These are phyloP conservation scores for Gracilinanus agilis DNA, from an alignment of 2,113 vertebrate genomes.

Conservation along the genomic window DNA sequence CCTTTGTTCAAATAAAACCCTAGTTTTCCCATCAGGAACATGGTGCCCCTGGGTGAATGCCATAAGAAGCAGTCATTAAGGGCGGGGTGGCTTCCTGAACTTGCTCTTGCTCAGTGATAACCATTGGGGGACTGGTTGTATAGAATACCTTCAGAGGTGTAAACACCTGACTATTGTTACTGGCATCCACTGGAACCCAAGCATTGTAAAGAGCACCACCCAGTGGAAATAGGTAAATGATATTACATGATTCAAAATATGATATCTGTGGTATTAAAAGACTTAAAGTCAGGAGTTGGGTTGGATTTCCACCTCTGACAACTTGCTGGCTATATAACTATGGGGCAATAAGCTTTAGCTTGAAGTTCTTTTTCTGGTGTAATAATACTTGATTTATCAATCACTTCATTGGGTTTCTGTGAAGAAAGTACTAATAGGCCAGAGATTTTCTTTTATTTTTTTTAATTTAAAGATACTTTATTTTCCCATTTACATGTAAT, in stretches of 20 bases:
- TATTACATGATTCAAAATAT: not conserved
- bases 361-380: not conserved
- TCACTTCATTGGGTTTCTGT: not conserved
- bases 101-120: not conserved
- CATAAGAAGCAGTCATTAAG: not conserved
- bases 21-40: slow-evolving; percentile 9
- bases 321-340: not conserved
- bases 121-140: not conserved
- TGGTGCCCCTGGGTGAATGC: not conserved
- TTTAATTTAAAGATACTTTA: too few relatives aligned
- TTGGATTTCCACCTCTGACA: not conserved
- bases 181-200: not conserved
- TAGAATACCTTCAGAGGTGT: not conserved
- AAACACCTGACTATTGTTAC: rapidly evolving
- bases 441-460: not conserved
- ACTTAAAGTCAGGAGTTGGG: not conserved
- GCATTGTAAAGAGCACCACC: slow-evolving; percentile 44
- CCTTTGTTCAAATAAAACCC: slow-evolving; percentile 40
- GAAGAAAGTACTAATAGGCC: not conserved
- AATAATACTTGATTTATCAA: not conserved
- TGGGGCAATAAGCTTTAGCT: not conserved
- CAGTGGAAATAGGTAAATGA: slow-evolving; percentile 27
- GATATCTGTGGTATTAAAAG: not conserved
- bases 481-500: too few relatives aligned
- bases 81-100: not conserved